A percentile compares a stretch with the other conserved stretches of the same genome.
These are phyloP conservation scores for Caradrina kadenii DNA, from an alignment of 2,888 invertebrate genomes.

Conservation along the genomic window DNA sequence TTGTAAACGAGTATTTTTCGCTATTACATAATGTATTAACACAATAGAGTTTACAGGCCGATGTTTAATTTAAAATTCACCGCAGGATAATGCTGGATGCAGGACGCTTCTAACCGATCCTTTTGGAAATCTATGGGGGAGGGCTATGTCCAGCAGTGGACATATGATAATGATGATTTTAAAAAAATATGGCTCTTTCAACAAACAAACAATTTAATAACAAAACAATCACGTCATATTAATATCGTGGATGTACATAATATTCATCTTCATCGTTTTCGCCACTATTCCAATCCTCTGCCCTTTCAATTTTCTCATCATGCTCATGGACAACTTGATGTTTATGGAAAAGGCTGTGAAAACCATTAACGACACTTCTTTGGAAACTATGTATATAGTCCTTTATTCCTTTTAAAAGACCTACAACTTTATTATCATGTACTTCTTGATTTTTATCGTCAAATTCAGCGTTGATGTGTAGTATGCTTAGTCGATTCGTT, in stretches of 20 bases:
- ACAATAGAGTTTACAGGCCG: no score
- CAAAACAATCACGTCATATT: slow-evolving; percentile 1
- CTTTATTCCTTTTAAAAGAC: slow-evolving; percentile 67
- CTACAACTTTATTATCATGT: slow-evolving; percentile 49
- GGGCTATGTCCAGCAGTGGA: no score
- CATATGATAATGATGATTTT: not conserved
- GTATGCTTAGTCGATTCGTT: slow-evolving; percentile 60
- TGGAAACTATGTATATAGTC: slow-evolving; percentile 69
- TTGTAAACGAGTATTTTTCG: slow-evolving; percentile 6
- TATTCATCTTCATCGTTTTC: not conserved
- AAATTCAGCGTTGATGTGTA: slow-evolving; percentile 72
- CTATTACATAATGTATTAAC: not conserved
- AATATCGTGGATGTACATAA: not conserved
- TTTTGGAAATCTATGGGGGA: no score
- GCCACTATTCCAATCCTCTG: not conserved
- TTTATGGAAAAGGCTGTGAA: slow-evolving; percentile 69
- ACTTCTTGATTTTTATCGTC: slow-evolving; percentile 51
- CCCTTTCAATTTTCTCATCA: slow-evolving; percentile 4
- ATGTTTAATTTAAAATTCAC: not conserved
- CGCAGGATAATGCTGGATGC: no score
- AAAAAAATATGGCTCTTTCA: not conserved
- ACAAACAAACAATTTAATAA: slow-evolving; percentile 35
- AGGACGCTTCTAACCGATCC: no score
- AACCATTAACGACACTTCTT: slow-evolving; percentile 68
- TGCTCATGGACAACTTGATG: slow-evolving; percentile 36